A percentile compares a stretch with the other conserved stretches of the same genome.
Evolutionary conservation across 1,140 invertebrate species (phyloP).

Genomic region (Lutraria rhynchaena): DNA sequence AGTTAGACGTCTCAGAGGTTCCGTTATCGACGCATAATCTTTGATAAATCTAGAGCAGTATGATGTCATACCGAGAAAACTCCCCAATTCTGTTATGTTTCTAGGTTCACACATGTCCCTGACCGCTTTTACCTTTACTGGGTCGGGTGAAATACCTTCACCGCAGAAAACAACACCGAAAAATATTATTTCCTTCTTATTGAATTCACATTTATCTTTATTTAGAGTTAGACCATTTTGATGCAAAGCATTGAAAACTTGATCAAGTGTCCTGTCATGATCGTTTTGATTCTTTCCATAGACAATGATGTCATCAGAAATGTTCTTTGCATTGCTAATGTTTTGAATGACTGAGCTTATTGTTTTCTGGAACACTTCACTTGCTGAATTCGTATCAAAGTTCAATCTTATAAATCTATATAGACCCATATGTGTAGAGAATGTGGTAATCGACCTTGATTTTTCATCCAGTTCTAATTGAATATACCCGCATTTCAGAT

Average conservation of each 20-base stretch:
- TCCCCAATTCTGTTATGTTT: conserved; percentile 9
- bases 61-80: not conserved
- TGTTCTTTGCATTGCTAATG: conserved; percentile 48
- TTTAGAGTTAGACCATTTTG: conserved; percentile 62
- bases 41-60: not conserved
- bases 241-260: conserved; percentile 60
- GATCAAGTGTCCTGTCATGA: conserved; percentile 63
- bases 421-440: conserved; percentile 29
- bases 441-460: not conserved
- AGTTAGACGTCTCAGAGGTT: conserved; percentile 65
- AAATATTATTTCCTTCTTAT: conserved; percentile 64
- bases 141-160: conserved; percentile 60
- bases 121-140: conserved; percentile 79
- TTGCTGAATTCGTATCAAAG: too few species aligned
- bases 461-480: not conserved
- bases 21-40: not conserved
- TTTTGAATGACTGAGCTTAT: conserved; percentile 29
- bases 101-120: conserved; percentile 43
- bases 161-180: conserved; percentile 60
- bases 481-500: conserved; percentile 30
- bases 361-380: too few species aligned
- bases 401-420: too few species aligned
- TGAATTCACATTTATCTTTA: conserved; percentile 59
- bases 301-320: conserved; percentile 68
- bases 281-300: conserved; percentile 61